Percentiles rank a stretch among this genome's conserved stretches.
phyloP scores from a whole-genome alignment of 2,888 invertebrate genomes.

The Nomada ruficornis region DNA sequence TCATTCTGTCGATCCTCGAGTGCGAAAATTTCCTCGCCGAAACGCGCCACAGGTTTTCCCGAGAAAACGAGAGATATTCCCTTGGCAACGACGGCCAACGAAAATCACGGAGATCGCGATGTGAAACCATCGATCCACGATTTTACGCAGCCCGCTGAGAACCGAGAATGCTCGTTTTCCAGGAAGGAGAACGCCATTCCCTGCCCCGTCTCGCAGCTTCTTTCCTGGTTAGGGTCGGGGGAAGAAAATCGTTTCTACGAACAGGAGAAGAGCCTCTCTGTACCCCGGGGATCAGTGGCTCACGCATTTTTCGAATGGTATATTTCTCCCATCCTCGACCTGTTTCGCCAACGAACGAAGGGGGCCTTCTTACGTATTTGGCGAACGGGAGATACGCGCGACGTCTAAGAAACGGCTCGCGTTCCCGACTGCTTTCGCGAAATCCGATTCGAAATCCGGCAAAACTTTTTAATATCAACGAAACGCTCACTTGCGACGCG shows the following conservation, averaged over 20 bases:
- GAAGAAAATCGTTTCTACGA: slow-evolving; percentile 55
- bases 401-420: neutral
- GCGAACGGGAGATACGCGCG: neutral
- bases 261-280: slow-evolving; percentile 19
- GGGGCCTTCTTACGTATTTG: neutral
- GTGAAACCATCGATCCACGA: slow-evolving; percentile 1
- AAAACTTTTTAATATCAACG: neutral
- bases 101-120: neutral
- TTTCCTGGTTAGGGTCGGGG: slow-evolving; percentile 22
- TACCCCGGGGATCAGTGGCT: slow-evolving; percentile 1
- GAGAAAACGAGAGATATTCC: neutral
- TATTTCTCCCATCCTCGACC: slow-evolving; percentile 14
- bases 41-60: neutral
- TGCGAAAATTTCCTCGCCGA: neutral
- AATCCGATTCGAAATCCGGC: slow-evolving; percentile 29
- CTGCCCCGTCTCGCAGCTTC: slow-evolving; percentile 11
- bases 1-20: neutral
- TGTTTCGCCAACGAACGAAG: neutral
- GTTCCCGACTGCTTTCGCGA: neutral
- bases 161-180: slow-evolving; percentile 27
- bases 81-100: neutral
- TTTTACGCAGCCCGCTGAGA: slow-evolving; percentile 2
- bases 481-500: neutral
- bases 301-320: slow-evolving; percentile 30
- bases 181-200: slow-evolving; percentile 13